A percentile compares a stretch with the other conserved stretches of the same genome.
Conservation (phyloP, 2,113 vertebrate species). For the Halcyon malimbica region DNA sequence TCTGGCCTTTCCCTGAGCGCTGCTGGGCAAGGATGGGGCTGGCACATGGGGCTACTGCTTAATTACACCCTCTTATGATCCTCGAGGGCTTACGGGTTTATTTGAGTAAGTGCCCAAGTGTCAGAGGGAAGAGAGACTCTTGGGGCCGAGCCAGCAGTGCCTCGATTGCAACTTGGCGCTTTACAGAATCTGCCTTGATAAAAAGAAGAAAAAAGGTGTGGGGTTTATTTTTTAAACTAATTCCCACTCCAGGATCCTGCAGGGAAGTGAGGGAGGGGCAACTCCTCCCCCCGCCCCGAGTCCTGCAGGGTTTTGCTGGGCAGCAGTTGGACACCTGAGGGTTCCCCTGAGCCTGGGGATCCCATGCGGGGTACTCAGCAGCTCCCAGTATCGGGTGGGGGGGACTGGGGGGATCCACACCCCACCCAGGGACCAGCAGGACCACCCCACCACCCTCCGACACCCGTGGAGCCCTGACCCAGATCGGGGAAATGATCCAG, state of each 20-base stretch:
- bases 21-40: neutral
- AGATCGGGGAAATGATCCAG: neutral
- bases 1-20: neutral
- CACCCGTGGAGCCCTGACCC: neutral
- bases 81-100: neutral
- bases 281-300: neutral
- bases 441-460: rapidly evolving
- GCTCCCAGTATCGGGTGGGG: rapidly evolving
- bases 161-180: neutral
- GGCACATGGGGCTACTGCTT: neutral
- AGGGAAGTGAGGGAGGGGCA: neutral
- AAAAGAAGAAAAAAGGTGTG: neutral
- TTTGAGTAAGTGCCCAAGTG: neutral
- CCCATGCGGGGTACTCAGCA: rapidly evolving
- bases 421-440: neutral
- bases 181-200: neutral
- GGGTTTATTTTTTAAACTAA: neutral
- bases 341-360: neutral
- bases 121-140: neutral
- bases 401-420: neutral
- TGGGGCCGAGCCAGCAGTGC: neutral
- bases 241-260: neutral
- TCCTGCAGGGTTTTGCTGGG: neutral
- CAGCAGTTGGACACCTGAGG: neutral
- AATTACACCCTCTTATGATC: neutral